Conservation (phyloP, 1,140 invertebrate genomes). For the Pachypeltis micranthus region DNA sequence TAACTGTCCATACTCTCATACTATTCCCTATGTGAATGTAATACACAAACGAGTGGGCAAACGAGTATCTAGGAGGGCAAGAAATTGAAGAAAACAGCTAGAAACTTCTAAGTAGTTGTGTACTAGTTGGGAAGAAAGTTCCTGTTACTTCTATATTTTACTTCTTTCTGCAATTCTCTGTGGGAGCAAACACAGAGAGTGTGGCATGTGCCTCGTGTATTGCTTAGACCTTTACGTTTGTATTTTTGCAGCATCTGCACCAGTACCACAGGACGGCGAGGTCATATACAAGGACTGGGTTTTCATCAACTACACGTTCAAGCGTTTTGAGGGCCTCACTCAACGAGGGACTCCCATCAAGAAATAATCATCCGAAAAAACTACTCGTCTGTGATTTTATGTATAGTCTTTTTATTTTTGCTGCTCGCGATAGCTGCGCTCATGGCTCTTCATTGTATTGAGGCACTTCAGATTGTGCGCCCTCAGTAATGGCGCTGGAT, state of each 20-base stretch:
- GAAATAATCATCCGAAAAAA: conserved; percentile 47
- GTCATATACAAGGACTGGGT: conserved; percentile 94
- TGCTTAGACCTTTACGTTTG: too few species aligned
- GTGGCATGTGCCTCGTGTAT: too few species aligned
- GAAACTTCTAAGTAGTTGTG: too few species aligned
- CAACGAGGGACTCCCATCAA: conserved; percentile 68
- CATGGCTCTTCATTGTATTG: not conserved
- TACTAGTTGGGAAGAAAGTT: too few species aligned
- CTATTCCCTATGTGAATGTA: too few species aligned
- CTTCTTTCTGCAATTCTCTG: not conserved
- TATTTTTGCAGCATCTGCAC: conserved; percentile 58
- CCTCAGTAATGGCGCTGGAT: not conserved
- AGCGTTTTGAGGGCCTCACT: conserved; percentile 92
- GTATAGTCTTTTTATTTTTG: not conserved
- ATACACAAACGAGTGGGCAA: too few species aligned
- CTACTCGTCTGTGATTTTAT: conserved; percentile 6
- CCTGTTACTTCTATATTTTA: too few species aligned
- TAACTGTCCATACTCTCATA: too few species aligned
- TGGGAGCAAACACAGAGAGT: too few species aligned
- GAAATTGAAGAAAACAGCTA: too few species aligned
- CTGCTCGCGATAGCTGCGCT: not conserved
- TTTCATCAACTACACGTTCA: conserved; percentile 99
- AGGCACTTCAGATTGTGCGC: not conserved
- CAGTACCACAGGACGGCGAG: conserved; percentile 68
- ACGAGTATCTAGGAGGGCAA: too few species aligned